Evolutionary conservation across 2,797 vertebrate species (phyloP), one percentile per base, ranked within the genome.

Genomic region (Lophotriccus pileatus): DNA sequence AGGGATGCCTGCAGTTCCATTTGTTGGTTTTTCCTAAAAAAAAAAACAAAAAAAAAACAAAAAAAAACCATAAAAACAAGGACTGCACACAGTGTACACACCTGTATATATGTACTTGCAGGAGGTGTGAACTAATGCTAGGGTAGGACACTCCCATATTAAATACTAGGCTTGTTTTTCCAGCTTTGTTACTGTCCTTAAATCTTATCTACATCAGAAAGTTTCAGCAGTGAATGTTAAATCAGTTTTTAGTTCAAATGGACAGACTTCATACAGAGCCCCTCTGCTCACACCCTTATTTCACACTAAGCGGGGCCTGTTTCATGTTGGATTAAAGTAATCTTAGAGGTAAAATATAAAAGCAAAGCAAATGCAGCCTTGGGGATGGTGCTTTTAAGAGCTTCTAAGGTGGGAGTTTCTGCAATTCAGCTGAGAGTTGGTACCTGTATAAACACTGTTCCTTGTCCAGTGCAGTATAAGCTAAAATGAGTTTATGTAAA

Each of bases 101-200:
- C 16, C 62, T 75, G 60, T 79, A 53, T 7, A 3, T 46, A 16
- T 2, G 6, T 70, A 15, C n/a, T 66, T 86, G 82, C 39, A 24
- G 52, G 59, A 78, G 25, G 10, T 34, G 44, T 55, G 67, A 73
- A 30, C 18, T 74, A 59, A 7, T 68, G 34, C 2, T 4, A 36
- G 25, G 16, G 64, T 27, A 74, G 37, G 69, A 32, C 53, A 70
- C 67, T 73, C 86, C 81, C 47, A 18, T 66, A 53, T 78, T 84
- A 73, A 89, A 69, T 69, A 67, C 34, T 36, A 56, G 66, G 73
- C 91, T 88, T 74, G 73, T 88, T 94, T 95, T 93, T 86, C 89
- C 89, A 91, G 76, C 46, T 86, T 50, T 90, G 47, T 89, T 73
- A 39, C 62, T 75, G 72, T 95, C 69, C 73, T 86, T 88, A 84